Base-by-base conservation (phyloP, 2,888 invertebrate species). In the Hydroisotoma schaefferi region DNA sequence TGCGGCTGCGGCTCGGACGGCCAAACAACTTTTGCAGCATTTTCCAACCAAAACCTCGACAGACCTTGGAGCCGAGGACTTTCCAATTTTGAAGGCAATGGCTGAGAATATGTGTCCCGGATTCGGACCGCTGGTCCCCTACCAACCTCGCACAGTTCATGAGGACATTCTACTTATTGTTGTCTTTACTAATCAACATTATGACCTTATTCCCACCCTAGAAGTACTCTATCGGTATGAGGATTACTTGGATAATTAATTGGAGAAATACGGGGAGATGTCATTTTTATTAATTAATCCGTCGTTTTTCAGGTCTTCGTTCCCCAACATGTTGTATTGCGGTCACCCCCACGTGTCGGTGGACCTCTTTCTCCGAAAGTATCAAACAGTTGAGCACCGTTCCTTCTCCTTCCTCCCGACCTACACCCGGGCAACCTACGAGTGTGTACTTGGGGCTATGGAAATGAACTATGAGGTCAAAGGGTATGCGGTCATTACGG, bases 391-490 rank as follows among this genome's bases (percentile, higher is more conserved):
- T 22, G 74, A 74, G 54, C 72, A 72, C 49, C 65, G 74, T 0
- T 71, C 74, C 15, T 72, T 73, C 57, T 70, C 69, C 15, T 74
- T 73, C 59, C 59, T 74, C 3, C 74, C 74, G 8, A 72, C 73
- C 2, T 72, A 73, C 60, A 72, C 73, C 2, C 57, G 69, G 28
- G 69, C 73, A 10, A 72, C 71, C 0, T 74, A 74, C 47, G 74
- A 74, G 43, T 74, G 74, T 40, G 65, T 74, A 0, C 48, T 74
- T 40, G 74, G 74, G 26, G 74, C 74, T 20, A 69, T 74, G 68
- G 74, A 74, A 65, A 74, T 74, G 74, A 74, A 74, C 23, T 74
- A 74, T 59, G 71, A 73, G 10, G 74, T 74, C 2, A 74, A 73
- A 33, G 74, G 73, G 1, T 74, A 73, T 54, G 54, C 72, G 52